Base-by-base conservation (phyloP, 2,888 invertebrate species). In the Apotomis turbidana region DNA sequence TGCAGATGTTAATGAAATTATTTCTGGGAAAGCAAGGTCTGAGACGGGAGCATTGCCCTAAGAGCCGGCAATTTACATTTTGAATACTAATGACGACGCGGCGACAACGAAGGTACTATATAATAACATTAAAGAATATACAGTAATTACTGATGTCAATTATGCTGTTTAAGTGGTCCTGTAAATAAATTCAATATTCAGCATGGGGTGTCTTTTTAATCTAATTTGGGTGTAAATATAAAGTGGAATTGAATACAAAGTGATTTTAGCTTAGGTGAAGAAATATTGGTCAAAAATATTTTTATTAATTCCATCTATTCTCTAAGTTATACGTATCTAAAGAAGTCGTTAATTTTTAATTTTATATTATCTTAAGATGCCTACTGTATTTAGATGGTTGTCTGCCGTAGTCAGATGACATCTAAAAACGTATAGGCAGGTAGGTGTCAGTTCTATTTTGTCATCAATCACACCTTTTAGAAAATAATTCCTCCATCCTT, bases 1-100 rank as follows among this genome's bases (percentile, higher is more conserved):
- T 89, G 89, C 87, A 87, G 89, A 90, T 89, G 89, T 89, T 90
- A 90, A 91, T 90, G 89, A 90, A 91, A 91, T 91, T 90, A 91
- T 91, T 91, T 90, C 90, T 90, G 87, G 85, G 90, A 91, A 91
- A 90, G 89, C 88, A 86, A 88, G 88, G 88, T 88, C 87, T 85
- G 88, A 86, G 89, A 86, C 85, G 90, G 86, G 91, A 86, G 90
- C 90, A 87, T 83, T 84, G 91, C 86, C 87, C 91, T 83, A 82
- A 87, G 85, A 86, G 89, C 85, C 79, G 83, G 85, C 86, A 89
- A 92, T 92, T 91, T 91, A 88, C 92, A 92, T 92, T 90, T 88
- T 91, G 92, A 90, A 91, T 91, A 87, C 87, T 91, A 91, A 91
- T 90, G 90, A 82, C 83, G 85, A 85, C 71, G 79, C 76, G 80